Percentiles rank a stretch among this genome's conserved stretches.
Evolutionary conservation across 2,113 vertebrate species (phyloP).

Genomic region (Oryzias melastigma): DNA sequence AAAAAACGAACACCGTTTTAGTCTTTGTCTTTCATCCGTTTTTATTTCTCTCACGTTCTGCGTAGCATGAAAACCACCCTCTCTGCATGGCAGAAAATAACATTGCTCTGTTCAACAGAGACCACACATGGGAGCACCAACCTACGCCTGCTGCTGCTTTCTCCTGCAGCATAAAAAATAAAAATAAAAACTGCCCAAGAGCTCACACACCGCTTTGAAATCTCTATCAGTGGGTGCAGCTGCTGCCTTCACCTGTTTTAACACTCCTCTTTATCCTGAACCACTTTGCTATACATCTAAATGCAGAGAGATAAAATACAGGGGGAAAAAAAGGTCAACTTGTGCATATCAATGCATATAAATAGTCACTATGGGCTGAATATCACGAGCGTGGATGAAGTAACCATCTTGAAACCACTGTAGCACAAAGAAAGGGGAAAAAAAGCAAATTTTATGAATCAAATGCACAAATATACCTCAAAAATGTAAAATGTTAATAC

Average conservation of each 20-base stretch:
- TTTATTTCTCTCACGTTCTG: constrained; percentile 56
- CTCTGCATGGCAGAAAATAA: constrained; percentile 68
- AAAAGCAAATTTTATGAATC: constrained; percentile 43
- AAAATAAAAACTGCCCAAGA: constrained; percentile 47
- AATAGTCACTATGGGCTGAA: not conserved
- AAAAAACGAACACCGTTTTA: constrained; percentile 54
- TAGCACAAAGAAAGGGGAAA: constrained; percentile 32
- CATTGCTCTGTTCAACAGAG: constrained; percentile 59
- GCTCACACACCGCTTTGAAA: constrained; percentile 56
- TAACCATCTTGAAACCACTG: constrained; percentile 3
- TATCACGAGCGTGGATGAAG: constrained; percentile 16
- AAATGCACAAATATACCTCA: constrained; percentile 18
- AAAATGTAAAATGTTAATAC: constrained; percentile 28
- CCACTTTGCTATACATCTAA: constrained; percentile 36
- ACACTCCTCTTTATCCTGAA: constrained; percentile 34
- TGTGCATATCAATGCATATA: constrained; percentile 18
- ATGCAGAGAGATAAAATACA: constrained; percentile 46
- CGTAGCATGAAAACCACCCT: constrained; percentile 64
- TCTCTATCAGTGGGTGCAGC: constrained; percentile 43
- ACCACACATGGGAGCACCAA: constrained; percentile 68
- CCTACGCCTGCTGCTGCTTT: constrained; percentile 70
- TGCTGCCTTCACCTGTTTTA: constrained; percentile 28
- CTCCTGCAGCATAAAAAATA: constrained; percentile 55
- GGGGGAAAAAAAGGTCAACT: constrained; percentile 31
- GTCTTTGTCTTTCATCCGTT: constrained; percentile 55